Base-by-base conservation (phyloP, 2,113 vertebrate species). In the Pavo muticus region DNA sequence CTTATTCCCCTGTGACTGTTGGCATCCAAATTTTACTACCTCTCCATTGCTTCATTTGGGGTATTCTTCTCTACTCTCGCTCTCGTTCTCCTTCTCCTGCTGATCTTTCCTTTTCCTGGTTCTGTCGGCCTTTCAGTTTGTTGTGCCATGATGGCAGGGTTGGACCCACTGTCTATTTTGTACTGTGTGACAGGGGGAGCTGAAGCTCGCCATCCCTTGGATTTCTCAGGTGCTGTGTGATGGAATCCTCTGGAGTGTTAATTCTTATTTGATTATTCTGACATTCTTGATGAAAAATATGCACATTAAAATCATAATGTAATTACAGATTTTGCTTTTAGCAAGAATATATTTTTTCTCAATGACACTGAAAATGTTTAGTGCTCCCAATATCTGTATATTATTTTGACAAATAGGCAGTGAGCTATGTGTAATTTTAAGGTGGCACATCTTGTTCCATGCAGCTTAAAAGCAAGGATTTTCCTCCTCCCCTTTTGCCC, bases 331-430 rank as follows among this genome's bases (percentile, higher is more conserved):
- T 60, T 92, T 69, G 68, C 84, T 94, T 90, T 91, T 88, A 84
- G 95, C 82, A 48, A 86, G 78, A 92, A 83, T 86, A 35, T 76
- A 83, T 92, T 91, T 87, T 37, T 83, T 78, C 59, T 70, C 54
- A 24, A 8, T 83, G 93, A 85, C 91, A 91, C 0, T 63, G 42
- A 79, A 92, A 92, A 92, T 54, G 92, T 90, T 93, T 87, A 60
- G 18, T 76, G 11, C 40, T 75, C n/a, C 32, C 27, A 69, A 11
- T 59, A 47, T 82, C 74, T 75, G 8, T 76, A 2, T 87, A 88
- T 93, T 91, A 45, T 48, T 91, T 92, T 93, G 95, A 93, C 91
- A 96, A 83, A 52, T 52, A 76, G 6, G 71, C 82, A 90, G 68
- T 37, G 47, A 47, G 13, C 60, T 93, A 10, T 67, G 71, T 86